These are phyloP conservation scores for Diaperis boleti DNA, from an alignment of 2,888 invertebrate genomes.

Conservation along the genomic window DNA sequence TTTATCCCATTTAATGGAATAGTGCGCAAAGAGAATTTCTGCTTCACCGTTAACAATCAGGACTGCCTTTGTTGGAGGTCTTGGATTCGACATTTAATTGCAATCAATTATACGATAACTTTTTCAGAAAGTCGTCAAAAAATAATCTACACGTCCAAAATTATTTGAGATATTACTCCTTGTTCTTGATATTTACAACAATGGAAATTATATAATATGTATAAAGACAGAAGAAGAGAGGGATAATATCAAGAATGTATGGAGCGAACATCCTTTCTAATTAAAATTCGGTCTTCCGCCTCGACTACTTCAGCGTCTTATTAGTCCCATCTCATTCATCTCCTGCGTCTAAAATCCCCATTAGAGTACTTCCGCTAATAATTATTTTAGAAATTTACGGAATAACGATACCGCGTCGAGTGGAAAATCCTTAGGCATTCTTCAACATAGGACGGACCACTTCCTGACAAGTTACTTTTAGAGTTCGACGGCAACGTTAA, in stretches of 20 bases:
- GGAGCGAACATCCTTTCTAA: conserved; percentile 21
- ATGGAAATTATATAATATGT: conserved; percentile 8
- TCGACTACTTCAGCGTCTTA: conserved; percentile 13
- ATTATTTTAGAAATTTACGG: conserved; percentile 14
- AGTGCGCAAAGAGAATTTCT: conserved; percentile 20
- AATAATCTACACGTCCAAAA: conserved; percentile 5
- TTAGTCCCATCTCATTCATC: conserved; percentile 23
- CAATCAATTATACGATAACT: not conserved
- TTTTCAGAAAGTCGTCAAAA: not conserved
- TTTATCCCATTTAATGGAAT: conserved; percentile 18
- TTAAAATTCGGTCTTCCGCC: conserved; percentile 24
- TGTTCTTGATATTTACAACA: no score
- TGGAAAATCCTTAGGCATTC: conserved; percentile 12
- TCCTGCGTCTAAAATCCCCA: conserved; percentile 10
- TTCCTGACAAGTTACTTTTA: conserved; percentile 18
- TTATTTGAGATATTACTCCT: conserved; percentile 10
- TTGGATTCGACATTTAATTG: conserved; percentile 14
- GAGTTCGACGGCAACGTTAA: conserved; percentile 27
- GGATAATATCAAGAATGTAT: conserved; percentile 18
- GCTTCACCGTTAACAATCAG: conserved; percentile 12
- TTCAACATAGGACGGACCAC: conserved; percentile 13
- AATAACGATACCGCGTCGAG: conserved; percentile 5
- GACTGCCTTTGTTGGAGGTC: not conserved
- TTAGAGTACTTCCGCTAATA: conserved; percentile 8
- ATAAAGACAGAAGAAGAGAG: not conserved